A percentile compares a stretch with the other conserved stretches of the same genome.
Conservation (phyloP, 1,140 invertebrate genomes). For the Araneus ventricosus region DNA sequence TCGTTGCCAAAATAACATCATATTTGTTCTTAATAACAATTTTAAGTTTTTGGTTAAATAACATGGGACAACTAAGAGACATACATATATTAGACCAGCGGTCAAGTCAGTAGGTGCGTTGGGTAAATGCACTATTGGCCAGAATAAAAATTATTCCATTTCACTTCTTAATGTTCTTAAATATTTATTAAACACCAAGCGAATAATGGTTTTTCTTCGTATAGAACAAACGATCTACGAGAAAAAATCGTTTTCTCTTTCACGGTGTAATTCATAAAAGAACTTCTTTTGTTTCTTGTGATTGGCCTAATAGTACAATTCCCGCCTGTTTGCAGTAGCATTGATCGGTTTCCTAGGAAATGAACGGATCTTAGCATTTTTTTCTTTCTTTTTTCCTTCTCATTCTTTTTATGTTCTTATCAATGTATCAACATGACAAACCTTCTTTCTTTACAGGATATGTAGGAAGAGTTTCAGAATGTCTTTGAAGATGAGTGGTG, state of each 20-base stretch:
- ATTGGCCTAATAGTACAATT: slow-evolving; percentile 16
- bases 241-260: not conserved
- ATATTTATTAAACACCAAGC: too few species aligned
- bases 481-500: not conserved
- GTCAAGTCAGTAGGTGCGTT: too few species aligned
- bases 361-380: not conserved
- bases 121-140: too few species aligned
- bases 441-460: not conserved
- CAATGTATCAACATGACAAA: not conserved
- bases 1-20: too few species aligned
- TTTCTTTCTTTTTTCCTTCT: not conserved
- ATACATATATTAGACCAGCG: too few species aligned
- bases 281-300: not conserved
- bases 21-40: too few species aligned
- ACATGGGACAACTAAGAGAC: too few species aligned
- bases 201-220: not conserved
- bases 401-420: not conserved
- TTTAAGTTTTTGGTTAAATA: too few species aligned
- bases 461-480: not conserved
- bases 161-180: too few species aligned
- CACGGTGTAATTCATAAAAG: not conserved
- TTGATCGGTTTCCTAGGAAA: slow-evolving; percentile 19
- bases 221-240: not conserved
- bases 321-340: not conserved
- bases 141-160: too few species aligned